These are phyloP conservation scores for Corapipo altera DNA, from an alignment of 2,113 vertebrate genomes.

Conservation along the genomic window DNA sequence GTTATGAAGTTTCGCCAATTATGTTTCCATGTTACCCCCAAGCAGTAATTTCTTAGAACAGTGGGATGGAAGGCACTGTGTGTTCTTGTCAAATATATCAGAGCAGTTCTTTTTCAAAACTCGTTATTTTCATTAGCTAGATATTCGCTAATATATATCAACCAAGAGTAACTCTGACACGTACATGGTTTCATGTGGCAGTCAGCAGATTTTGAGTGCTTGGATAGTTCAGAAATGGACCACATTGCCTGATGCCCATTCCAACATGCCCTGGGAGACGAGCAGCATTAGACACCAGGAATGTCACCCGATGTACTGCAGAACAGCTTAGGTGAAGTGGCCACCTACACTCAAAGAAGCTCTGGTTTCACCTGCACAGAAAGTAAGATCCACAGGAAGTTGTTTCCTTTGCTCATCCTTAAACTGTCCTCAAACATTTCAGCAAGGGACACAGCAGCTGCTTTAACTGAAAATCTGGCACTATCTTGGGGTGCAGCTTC, in stretches of 20 bases:
- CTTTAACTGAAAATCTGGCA: background rate
- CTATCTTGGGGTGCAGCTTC: background rate
- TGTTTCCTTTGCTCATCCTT: background rate
- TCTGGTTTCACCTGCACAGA: background rate
- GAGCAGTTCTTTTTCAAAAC: background rate
- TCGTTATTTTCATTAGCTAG: background rate
- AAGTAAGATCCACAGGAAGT: background rate
- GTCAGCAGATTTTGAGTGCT: background rate
- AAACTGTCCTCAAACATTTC: background rate
- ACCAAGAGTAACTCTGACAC: background rate
- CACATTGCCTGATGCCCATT: background rate
- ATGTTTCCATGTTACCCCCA: background rate
- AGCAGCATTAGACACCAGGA: background rate
- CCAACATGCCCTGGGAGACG: background rate
- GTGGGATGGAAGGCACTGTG: background rate
- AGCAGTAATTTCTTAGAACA: background rate
- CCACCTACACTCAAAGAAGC: background rate
- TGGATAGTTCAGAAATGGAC: background rate
- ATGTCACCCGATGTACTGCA: background rate
- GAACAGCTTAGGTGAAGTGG: background rate
- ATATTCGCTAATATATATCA: background rate
- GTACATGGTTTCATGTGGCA: fast-evolving
- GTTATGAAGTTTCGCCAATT: background rate
- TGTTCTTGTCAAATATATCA: background rate
- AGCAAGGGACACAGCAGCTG: fast-evolving